Evolutionary conservation across 2,113 vertebrate genomes (phyloP).

Genomic region (Colaptes auratus): DNA sequence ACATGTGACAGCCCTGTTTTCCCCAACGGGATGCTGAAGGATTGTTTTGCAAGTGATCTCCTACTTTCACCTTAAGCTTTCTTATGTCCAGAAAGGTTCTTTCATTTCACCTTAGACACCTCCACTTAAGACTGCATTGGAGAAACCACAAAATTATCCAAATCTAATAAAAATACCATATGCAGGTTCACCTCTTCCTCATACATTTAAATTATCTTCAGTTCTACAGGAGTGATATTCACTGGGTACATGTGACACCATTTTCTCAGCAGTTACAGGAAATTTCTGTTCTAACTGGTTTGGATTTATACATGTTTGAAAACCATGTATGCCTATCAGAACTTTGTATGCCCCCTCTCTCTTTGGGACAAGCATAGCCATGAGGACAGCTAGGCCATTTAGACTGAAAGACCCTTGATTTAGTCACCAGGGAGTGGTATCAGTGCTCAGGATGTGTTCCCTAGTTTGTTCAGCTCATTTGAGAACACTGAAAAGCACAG

Average conservation of each 20-base stretch:
- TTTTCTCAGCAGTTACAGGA: neutral
- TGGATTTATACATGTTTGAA: neutral
- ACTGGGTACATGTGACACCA: neutral
- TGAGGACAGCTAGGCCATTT: neutral
- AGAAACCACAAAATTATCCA: neutral
- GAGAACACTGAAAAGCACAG: neutral
- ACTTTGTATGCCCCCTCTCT: neutral
- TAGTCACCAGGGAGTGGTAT: neutral
- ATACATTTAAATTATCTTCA: neutral
- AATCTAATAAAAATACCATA: neutral
- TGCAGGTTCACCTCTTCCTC: neutral
- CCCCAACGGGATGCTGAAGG: neutral
- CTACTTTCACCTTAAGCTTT: neutral
- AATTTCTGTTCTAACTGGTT: neutral
- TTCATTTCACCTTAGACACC: neutral
- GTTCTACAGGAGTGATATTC: neutral
- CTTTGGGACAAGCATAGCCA: rapidly evolving
- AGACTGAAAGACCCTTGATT: neutral
- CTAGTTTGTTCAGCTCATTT: neutral
- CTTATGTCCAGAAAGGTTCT: neutral
- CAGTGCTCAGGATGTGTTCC: neutral
- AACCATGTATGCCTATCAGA: too few species aligned
- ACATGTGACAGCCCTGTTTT: neutral
- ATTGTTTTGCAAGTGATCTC: neutral
- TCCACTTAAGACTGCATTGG: neutral